Base-by-base conservation (phyloP, 2,888 invertebrate species). In the Rhabditoides inermis region DNA sequence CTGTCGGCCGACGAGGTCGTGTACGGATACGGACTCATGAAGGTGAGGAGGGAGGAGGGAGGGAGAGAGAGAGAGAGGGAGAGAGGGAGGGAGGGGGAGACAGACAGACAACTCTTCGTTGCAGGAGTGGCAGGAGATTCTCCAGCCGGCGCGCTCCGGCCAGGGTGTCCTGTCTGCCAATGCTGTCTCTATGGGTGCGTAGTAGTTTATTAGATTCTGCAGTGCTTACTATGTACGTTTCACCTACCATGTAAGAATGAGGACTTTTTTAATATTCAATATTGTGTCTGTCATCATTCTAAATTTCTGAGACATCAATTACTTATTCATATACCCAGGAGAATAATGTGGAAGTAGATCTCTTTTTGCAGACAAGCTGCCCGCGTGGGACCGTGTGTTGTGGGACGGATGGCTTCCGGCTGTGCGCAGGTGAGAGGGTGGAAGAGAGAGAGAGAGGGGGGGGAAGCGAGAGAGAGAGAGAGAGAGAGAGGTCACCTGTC, bases 351-450 rank as follows among this genome's bases (percentile, higher is more conserved):
- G 28, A n/a, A n/a, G n/a, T n/a, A 44, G 15, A 44, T n/a, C 25
- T 28, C 20, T 46, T 15, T 40, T 50, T 51, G 45, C 48, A 53
- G 70, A 75, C 45, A 66, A 75, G 48, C 76, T 80, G 69, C 76
- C 81, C 58, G 86, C 88, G 0, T 90, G 87, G 75, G 86, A 88
- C 78, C 84, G 85, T 69, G 80, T 91, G 53, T 80, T 92, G 64
- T 90, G 90, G 90, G 87, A 88, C 74, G 85, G 87, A 57, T 88
- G 89, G 84, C 84, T 90, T 81, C 90, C 90, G n/a, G 82, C 83
- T 55, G 81, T 91, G 57, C 64, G 75, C 49, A 67, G 30, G 55
- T 65, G 54, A 10, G 3, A 20, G 6, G 3, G 27, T 28, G 15
- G 22, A 3, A 12, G 12, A 2, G 30, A 12, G 37, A 35, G 7